phyloP scores from a whole-genome alignment of 2,797 vertebrate genomes.

The Hyperoplus lanceolatus region DNA sequence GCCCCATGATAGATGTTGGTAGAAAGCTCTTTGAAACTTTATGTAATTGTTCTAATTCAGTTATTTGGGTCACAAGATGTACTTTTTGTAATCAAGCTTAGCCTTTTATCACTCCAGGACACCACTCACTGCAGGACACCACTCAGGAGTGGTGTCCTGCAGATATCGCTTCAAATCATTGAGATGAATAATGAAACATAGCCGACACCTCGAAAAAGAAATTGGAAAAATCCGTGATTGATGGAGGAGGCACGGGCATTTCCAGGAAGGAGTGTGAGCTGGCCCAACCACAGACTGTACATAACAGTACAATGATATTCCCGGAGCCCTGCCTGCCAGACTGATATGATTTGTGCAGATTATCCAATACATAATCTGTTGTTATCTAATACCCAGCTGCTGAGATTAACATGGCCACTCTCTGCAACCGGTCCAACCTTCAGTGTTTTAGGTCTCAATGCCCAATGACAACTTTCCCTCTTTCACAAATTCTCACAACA shows the following conservation, averaged over 20 bases:
- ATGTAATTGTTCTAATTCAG: background rate
- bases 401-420: slow-evolving; percentile 42
- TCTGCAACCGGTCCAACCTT: slow-evolving; percentile 27
- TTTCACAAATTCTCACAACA: slow-evolving; percentile 1
- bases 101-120: no score
- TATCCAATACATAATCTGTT: slow-evolving; percentile 57
- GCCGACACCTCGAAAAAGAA: no score
- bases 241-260: no score
- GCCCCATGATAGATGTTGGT: background rate
- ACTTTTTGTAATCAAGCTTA: no score
- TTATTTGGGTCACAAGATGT: background rate
- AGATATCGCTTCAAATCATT: background rate
- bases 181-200: slow-evolving; percentile 2
- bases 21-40: background rate
- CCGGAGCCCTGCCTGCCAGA: no score
- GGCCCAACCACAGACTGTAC: no score
- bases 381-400: slow-evolving; percentile 59
- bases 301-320: no score
- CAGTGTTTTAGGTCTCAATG: slow-evolving; percentile 13
- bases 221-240: no score
- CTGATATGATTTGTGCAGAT: slow-evolving; percentile 22
- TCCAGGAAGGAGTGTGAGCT: no score
- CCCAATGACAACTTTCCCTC: background rate
- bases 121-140: no score
- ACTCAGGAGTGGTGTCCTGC: background rate